A percentile compares a stretch with the other conserved stretches of the same genome.
Conservation (phyloP, 2,113 vertebrate genomes). For the Pangasianodon gigas region DNA sequence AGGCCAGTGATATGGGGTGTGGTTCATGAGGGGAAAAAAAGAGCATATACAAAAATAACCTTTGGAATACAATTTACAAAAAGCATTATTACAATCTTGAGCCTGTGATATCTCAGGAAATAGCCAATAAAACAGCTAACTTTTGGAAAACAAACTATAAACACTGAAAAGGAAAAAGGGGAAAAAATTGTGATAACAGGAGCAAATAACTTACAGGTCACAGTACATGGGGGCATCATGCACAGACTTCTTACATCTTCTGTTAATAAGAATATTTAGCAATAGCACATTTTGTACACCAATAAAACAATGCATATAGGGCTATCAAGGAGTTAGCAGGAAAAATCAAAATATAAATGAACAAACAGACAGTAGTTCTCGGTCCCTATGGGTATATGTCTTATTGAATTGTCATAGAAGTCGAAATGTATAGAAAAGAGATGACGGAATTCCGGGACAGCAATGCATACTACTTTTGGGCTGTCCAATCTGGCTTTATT, state of each 20-base stretch:
- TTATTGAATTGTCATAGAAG: conserved; percentile 76
- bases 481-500: conserved; percentile 53
- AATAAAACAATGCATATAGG: conserved; percentile 90
- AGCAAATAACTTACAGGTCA: conserved; percentile 95
- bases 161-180: conserved; percentile 45
- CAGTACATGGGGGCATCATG: conserved; percentile 85
- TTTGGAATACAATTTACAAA: conserved; percentile 99
- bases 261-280: conserved; percentile 90
- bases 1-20: conserved; percentile 78
- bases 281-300: conserved; percentile 88
- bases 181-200: conserved; percentile 76
- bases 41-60: conserved; percentile 98
- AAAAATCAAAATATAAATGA: conserved; percentile 12
- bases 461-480: not conserved
- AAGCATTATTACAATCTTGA: conserved; percentile 89
- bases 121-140: conserved; percentile 76
- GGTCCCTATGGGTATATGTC: conserved; percentile 75
- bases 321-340: conserved; percentile 80
- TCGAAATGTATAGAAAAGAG: conserved; percentile 82
- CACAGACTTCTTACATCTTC: conserved; percentile 97
- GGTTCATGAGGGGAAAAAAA: conserved; percentile 62
- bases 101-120: conserved; percentile 80
- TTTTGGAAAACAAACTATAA: conserved; percentile 61
- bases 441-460: conserved; percentile 74
- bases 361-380: conserved; percentile 81